Base-by-base conservation (phyloP, 2,113 vertebrate species). In the Pholis gunnellus region DNA sequence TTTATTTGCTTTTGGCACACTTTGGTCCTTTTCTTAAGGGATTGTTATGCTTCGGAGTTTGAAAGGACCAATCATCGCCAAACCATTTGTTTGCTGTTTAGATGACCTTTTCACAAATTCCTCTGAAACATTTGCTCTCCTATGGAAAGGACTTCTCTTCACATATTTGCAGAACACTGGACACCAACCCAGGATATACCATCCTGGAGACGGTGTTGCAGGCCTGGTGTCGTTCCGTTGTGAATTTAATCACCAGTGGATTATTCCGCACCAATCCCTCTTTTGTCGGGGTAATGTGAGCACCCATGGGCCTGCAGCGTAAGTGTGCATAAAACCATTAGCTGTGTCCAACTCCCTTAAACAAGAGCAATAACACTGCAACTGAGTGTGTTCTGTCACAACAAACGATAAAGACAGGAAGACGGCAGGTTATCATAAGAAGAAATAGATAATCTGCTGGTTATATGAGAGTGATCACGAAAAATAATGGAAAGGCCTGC, bases 261-360 rank as follows among this genome's bases (percentile, higher is more conserved):
- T 94, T 91, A 90, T 87, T 92, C 84, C 69, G 36, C 88, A 75
- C 71, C 82, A 88, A 40, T 84, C 86, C 85, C 77, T 74, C 87
- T 79, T 77, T 93, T 93, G 89, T 89, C 5, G 17, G 56, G 42
- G 64, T 74, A 75, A 75, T 67, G 67, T 69, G 76, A 81, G 65
- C 78, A 87, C 46, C 84, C 68, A 18, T 74, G 31, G 36, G 27
- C 75, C 79, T n/a, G 59, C 78, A 68, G 87, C 3, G 54, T 54
- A 86, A 89, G 81, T 85, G 87, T 85, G 70, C 59, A 78, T 91
- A 91, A 91, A 87, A 72, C 88, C 76, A 87, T 93, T 92, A 89
- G 78, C 85, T 87, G 90, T 88, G 86, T 89, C 88, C 60, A 82
- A 75, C 50, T 78, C 78, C 71, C 70, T 88, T 48, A 75, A 57